phyloP scores from a whole-genome alignment of 2,113 vertebrate species.

The Lepus americanus region DNA sequence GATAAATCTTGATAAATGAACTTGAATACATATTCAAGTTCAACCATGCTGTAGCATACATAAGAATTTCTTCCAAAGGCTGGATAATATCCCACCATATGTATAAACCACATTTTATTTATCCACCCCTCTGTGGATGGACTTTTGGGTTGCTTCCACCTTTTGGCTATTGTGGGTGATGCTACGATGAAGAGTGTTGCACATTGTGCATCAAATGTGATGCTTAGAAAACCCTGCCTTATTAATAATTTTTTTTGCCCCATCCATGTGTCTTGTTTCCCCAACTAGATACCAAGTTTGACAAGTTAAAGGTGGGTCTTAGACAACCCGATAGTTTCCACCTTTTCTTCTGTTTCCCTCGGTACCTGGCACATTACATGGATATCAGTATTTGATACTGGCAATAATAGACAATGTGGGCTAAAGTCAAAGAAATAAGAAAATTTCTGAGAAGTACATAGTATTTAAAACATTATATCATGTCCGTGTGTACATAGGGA shows the following conservation, averaged over 20 bases:
- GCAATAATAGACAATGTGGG: neutral
- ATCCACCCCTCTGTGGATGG: neutral
- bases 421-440: constrained; percentile 41
- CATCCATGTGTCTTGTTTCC: neutral
- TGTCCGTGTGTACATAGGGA: neutral
- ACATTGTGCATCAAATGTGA: neutral
- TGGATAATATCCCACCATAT: neutral
- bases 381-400: neutral
- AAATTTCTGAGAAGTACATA: neutral
- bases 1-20: too few relatives aligned
- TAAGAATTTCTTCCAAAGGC: constrained; percentile 12
- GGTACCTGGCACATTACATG: neutral
- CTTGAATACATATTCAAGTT: neutral
- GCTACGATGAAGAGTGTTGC: neutral
- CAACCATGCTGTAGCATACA: neutral
- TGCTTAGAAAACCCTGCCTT: neutral
- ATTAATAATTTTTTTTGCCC: neutral
- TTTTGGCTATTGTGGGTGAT: neutral
- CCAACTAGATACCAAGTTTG: neutral
- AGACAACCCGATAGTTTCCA: neutral
- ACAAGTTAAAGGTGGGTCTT: neutral
- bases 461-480: constrained; percentile 11
- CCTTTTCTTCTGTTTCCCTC: neutral
- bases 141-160: neutral
- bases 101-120: neutral